Evolutionary conservation across 30 jellyfish, hydroid and myxozoan genomes (phyloP).

Genomic region (Sanderia malayensis): DNA sequence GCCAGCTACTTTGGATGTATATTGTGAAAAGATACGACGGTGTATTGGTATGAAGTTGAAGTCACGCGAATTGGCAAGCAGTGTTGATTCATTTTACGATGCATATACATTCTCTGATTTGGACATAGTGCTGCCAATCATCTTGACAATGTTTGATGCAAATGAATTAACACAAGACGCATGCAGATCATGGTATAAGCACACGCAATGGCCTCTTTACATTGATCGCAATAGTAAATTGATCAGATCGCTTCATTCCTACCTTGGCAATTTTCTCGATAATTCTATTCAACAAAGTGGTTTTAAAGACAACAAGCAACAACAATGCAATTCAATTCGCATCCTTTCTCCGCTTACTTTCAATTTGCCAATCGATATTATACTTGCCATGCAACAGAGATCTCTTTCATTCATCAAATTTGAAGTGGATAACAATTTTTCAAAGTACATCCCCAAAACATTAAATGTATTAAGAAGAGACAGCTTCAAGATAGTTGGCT

Average conservation of each 20-base stretch:
- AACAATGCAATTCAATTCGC: background rate
- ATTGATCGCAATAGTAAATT: conserved; percentile 7
- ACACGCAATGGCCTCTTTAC: conserved; percentile 64
- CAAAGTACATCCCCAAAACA: conserved; percentile 37
- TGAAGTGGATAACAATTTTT: conserved; percentile 26
- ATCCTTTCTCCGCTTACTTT: conserved; percentile 37
- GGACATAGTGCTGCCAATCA: conserved; percentile 52
- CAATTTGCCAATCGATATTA: conserved; percentile 48
- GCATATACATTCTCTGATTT: conserved; percentile 32
- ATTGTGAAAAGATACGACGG: conserved; percentile 14
- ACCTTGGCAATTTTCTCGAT: conserved; percentile 7
- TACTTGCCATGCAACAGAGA: conserved; percentile 13
- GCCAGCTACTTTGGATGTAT: conserved; percentile 4
- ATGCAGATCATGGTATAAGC: conserved; percentile 40
- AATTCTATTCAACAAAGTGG: conserved; percentile 26
- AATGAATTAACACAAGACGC: conserved; percentile 55
- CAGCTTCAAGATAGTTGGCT: conserved; percentile 47
- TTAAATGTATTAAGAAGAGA: conserved; percentile 45
- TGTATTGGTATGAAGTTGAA: conserved; percentile 2
- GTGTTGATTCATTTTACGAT: conserved; percentile 44
- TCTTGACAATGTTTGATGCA: conserved; percentile 45
- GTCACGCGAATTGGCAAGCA: conserved; percentile 26
- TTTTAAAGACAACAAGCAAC: conserved; percentile 13
- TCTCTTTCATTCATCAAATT: conserved; percentile 30
- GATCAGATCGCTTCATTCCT: conserved; percentile 18